Conservation (phyloP, 1,140 invertebrate species). For the Drosophila kikkawai region DNA sequence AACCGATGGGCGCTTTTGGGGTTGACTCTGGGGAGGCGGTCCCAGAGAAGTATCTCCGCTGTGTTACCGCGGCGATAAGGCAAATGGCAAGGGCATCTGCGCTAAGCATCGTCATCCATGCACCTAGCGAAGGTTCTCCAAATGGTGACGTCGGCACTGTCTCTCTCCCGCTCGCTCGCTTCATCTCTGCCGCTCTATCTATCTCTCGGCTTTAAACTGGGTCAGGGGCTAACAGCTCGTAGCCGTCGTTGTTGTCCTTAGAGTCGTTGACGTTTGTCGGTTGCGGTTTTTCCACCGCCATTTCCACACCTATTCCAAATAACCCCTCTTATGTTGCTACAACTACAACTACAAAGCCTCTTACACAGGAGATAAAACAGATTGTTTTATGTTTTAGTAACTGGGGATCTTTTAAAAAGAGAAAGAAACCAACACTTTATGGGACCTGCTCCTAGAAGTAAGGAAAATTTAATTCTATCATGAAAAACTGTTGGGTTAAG, state of each 20-base stretch:
- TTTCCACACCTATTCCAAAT: slow-evolving; percentile 28
- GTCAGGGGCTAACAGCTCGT: slow-evolving; percentile 70
- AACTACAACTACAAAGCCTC: slow-evolving; percentile 6
- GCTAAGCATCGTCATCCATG: slow-evolving; percentile 49
- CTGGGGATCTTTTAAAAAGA: not conserved
- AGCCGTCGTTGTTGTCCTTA: slow-evolving; percentile 48
- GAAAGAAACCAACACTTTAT: not conserved
- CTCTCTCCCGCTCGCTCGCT: slow-evolving; percentile 6
- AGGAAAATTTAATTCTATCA: too few species aligned
- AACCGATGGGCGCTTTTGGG: not conserved
- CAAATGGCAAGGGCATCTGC: slow-evolving; percentile 59
- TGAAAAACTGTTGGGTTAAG: too few species aligned
- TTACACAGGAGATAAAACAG: slow-evolving; percentile 12
- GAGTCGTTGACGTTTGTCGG: slow-evolving; percentile 62
- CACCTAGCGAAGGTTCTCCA: slow-evolving; percentile 64
- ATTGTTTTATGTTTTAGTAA: not conserved
- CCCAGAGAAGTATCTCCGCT: slow-evolving; percentile 30
- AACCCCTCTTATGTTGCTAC: slow-evolving; percentile 12
- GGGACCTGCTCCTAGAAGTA: not conserved
- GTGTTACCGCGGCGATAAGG: slow-evolving; percentile 41
- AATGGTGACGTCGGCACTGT: slow-evolving; percentile 67
- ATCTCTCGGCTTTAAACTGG: slow-evolving; percentile 63
- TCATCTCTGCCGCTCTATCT: slow-evolving; percentile 21
- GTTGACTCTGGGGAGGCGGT: not conserved
- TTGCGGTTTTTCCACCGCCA: slow-evolving; percentile 40